Percentiles rank a stretch among this genome's conserved stretches.
Evolutionary conservation across 2,113 vertebrate species (phyloP).

Genomic region (Psittacula cyanocephala): DNA sequence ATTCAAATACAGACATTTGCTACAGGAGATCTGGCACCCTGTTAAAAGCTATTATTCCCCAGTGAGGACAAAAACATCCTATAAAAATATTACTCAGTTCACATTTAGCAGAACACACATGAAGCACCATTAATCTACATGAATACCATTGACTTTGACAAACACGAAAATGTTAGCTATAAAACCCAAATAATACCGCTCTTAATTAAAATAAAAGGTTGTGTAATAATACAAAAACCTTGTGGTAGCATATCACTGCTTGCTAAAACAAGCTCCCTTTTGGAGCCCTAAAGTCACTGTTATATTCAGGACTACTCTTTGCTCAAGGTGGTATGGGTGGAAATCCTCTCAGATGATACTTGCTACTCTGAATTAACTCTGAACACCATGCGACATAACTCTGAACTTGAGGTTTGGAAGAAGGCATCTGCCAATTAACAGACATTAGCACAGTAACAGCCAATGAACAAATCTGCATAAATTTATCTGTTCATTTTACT

Average conservation of each 20-base stretch:
- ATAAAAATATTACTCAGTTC: background rate
- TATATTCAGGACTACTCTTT: background rate
- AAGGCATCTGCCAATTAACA: background rate
- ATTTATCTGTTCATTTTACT: background rate
- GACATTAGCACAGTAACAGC: background rate
- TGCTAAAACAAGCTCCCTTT: background rate
- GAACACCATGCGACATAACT: background rate
- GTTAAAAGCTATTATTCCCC: background rate
- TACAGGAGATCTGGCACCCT: background rate
- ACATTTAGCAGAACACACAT: background rate
- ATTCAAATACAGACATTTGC: background rate
- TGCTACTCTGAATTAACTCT: background rate
- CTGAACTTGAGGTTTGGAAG: background rate
- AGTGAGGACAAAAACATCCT: background rate
- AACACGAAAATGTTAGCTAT: background rate
- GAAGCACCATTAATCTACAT: background rate
- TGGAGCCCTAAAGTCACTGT: background rate
- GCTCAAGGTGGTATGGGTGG: background rate
- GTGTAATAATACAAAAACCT: background rate
- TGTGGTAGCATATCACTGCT: background rate
- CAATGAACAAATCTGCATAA: background rate
- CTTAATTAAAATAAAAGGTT: background rate
- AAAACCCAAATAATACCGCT: background rate
- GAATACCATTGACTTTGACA: background rate
- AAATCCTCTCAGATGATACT: background rate